Conservation (phyloP, 2,113 vertebrate genomes). For the Chrysochloris asiatica region DNA sequence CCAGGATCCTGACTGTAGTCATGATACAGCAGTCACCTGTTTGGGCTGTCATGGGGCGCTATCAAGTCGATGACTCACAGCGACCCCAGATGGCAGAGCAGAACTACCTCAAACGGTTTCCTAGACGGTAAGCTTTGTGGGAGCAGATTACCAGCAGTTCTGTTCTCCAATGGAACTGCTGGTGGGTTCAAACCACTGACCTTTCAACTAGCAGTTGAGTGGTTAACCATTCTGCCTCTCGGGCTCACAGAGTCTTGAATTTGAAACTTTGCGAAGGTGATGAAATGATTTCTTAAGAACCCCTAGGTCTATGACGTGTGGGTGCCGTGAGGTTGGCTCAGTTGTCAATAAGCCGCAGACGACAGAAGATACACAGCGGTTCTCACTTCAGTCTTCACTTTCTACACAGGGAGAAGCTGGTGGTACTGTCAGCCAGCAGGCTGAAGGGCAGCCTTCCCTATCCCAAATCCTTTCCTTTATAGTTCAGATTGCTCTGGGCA, state of each 20-base stretch:
- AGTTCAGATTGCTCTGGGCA: background rate
- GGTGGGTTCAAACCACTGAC: background rate
- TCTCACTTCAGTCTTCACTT: background rate
- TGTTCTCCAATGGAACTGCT: background rate
- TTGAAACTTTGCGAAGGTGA: background rate
- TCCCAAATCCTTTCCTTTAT: background rate
- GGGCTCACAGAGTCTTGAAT: background rate
- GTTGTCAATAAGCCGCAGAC: background rate
- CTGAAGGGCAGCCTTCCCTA: background rate
- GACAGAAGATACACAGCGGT: fast-evolving
- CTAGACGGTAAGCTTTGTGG: background rate
- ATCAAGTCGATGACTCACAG: background rate
- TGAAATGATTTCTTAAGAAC: background rate
- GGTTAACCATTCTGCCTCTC: background rate
- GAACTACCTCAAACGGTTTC: background rate
- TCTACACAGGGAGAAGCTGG: background rate
- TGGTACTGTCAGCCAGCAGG: background rate
- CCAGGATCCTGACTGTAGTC: background rate
- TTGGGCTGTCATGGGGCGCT: background rate
- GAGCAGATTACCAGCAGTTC: background rate
- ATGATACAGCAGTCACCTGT: background rate
- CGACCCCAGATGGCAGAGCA: background rate
- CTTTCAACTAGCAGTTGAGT: background rate
- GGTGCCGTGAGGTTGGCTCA: background rate
- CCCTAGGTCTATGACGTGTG: background rate